phyloP scores from a whole-genome alignment of 2,113 vertebrate genomes.

The Menura novaehollandiae region DNA sequence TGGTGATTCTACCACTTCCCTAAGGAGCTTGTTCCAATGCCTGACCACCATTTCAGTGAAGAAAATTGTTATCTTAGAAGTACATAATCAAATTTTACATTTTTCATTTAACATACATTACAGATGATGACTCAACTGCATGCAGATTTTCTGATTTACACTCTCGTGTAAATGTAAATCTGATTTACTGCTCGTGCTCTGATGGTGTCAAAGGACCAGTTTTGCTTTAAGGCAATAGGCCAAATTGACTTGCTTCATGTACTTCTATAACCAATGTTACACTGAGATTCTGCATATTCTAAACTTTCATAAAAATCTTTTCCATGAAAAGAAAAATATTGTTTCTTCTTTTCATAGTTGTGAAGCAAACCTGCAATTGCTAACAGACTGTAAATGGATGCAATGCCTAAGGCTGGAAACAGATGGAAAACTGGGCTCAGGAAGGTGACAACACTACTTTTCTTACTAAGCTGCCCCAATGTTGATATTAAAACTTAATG shows the following conservation, averaged over 20 bases:
- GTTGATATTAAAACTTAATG: neutral
- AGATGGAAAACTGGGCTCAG: neutral
- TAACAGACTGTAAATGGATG: neutral
- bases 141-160: neutral
- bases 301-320: neutral
- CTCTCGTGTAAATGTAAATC: too few species aligned
- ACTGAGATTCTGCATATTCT: neutral
- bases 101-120: neutral
- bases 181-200: neutral
- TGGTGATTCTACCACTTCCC: neutral
- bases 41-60: neutral
- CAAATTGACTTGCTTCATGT: neutral
- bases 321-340: neutral
- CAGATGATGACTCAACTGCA: neutral
- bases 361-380: neutral
- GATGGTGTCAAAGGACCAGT: neutral
- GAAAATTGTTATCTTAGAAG: neutral
- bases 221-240: neutral
- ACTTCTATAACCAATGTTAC: neutral
- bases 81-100: neutral
- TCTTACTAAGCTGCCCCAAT: neutral
- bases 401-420: neutral
- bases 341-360: neutral
- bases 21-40: neutral
- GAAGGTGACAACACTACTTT: neutral